These are phyloP conservation scores for Pteruthius melanotis DNA, from an alignment of 2,113 vertebrate genomes.

Conservation along the genomic window DNA sequence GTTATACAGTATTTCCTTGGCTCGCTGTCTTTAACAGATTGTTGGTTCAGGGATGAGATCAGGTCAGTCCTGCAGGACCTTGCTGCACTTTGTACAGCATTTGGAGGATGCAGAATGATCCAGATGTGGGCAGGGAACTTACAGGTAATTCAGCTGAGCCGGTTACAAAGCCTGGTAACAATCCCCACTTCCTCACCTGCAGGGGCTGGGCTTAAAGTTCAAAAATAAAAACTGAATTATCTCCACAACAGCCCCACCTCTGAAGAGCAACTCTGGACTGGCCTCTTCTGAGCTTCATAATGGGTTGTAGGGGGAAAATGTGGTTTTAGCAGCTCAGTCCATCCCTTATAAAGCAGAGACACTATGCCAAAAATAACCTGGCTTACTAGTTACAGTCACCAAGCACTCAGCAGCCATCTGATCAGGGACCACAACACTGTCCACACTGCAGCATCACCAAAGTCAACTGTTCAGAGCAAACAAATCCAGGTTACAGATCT, in stretches of 20 bases:
- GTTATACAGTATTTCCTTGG: neutral
- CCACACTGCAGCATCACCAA: neutral
- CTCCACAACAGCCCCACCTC: neutral
- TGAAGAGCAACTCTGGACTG: neutral
- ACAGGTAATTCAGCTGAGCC: neutral
- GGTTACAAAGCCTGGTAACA: neutral
- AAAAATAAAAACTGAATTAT: neutral
- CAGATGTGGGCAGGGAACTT: neutral
- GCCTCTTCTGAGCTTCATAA: neutral
- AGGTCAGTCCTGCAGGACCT: neutral
- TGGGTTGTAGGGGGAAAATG: neutral
- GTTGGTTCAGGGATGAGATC: neutral
- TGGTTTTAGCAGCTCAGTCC: neutral
- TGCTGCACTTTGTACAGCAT: fast-evolving
- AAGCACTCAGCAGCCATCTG: neutral
- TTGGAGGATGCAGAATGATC: neutral
- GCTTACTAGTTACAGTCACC: neutral
- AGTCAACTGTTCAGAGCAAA: neutral
- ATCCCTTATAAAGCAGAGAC: neutral
- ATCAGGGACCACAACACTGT: neutral
- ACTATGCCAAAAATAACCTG: neutral
- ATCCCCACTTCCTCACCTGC: neutral
- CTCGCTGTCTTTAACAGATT: neutral
- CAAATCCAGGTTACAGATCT: neutral
- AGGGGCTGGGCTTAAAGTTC: neutral